Evolutionary conservation across 2,797 vertebrate genomes (phyloP).

Genomic region (Halcyon leucocephala): DNA sequence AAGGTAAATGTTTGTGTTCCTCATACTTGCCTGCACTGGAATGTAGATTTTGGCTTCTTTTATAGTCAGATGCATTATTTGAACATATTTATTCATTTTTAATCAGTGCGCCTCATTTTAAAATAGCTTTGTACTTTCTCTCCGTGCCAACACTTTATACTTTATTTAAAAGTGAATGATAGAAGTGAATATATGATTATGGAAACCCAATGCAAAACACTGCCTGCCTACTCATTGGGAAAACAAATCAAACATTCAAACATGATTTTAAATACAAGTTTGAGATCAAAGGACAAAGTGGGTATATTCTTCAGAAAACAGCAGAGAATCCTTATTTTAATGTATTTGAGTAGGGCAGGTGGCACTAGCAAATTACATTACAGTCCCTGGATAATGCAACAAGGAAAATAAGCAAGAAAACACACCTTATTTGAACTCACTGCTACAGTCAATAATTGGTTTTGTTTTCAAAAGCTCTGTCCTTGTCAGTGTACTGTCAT

Average conservation of each 20-base stretch:
- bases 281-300: conserved; percentile 39
- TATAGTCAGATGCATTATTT: conserved; percentile 18
- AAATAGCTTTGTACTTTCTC: conserved; percentile 11
- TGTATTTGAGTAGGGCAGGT: conserved; percentile 21
- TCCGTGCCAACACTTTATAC: background rate
- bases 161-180: conserved; percentile 47
- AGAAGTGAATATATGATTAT: conserved; percentile 40
- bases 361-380: conserved; percentile 18
- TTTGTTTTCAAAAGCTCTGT: background rate
- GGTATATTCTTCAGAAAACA: background rate
- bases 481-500: background rate
- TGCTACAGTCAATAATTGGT: background rate
- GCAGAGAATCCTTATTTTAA: conserved; percentile 21
- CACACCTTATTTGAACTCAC: background rate
- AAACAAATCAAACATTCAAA: conserved; percentile 52
- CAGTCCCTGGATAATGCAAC: background rate
- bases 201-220: conserved; percentile 5
- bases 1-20: background rate
- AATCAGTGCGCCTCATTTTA: conserved; percentile 31
- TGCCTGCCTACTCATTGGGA: conserved; percentile 16
- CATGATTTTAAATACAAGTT: conserved; percentile 39
- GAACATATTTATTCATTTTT: conserved; percentile 54
- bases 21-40: background rate
- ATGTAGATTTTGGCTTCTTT: conserved; percentile 14
- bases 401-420: conserved; percentile 22